Evolutionary conservation across 2,888 invertebrate genomes (phyloP), one percentile per base, ranked within the genome.

Genomic region (Matsumyia berberina): DNA sequence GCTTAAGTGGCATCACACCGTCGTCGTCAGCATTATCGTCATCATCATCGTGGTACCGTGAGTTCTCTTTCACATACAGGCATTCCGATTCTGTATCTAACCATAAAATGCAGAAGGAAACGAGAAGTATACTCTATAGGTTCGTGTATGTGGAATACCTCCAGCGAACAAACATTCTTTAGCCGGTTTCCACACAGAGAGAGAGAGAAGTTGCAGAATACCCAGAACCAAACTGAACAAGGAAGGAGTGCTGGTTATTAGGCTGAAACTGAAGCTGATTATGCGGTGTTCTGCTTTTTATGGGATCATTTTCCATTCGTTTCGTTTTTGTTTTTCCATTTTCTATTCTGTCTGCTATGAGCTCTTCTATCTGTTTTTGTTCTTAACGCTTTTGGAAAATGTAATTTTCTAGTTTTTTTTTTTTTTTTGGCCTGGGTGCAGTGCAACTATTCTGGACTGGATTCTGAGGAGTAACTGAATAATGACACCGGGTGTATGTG

Each of bases 191-290:
- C 24, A 24, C 2, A 24, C 4, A 24, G 24, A 24, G 4, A 24
- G 4, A 24, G 12, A 69, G 69, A 73, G 46, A n/a, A 57, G 62
- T 64, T 58, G 39, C 49, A 64, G 62, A 66, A 74, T 39, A 73
- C 15, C 44, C 15, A 44, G 35, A 53, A 55, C 19, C 53, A 24
- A 58, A 53, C 19, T n/a, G 33, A 73, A 81, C 76, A 11, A 70
- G 64, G 70, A 78, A 78, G 78, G 73, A 83, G 66, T 78, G 67
- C 62, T 60, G 70, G 69, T 79, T 74, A 85, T 85, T 70, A 80
- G 70, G 74, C 80, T 85, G 83, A 85, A 85, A 85, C 74, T 80
- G 70, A 80, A 85, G 85, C 80, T 85, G 78, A 83, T 83, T 83
- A 83, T 83, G 79, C 83, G 79, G 83, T 79, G 67, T 79, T 83